These are phyloP conservation scores for Odontomyia ornata DNA, from an alignment of 2,888 invertebrate genomes.

Conservation along the genomic window DNA sequence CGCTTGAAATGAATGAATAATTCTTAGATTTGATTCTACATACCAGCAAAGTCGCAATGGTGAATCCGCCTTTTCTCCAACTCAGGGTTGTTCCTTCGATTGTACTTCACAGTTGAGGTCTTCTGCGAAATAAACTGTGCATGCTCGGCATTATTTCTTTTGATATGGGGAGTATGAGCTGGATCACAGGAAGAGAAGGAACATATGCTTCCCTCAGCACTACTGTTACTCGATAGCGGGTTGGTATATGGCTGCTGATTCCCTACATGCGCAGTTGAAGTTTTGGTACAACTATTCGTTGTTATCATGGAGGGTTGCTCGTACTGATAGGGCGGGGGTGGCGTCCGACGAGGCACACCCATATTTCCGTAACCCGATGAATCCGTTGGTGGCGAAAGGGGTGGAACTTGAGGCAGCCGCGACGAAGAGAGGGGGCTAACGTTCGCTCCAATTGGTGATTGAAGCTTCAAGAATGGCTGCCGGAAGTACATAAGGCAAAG, in stretches of 20 bases:
- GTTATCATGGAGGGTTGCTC: no score
- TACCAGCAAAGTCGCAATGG: constrained; percentile 94
- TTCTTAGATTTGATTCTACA: constrained; percentile 55
- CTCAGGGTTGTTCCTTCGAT: constrained; percentile 95
- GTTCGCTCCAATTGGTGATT: constrained; percentile 52
- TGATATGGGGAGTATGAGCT: constrained; percentile 39
- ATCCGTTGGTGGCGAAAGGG: constrained; percentile 87
- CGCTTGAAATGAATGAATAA: no score
- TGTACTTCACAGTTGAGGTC: constrained; percentile 74
- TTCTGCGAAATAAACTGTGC: constrained; percentile 57
- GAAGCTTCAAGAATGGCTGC: constrained; percentile 50
- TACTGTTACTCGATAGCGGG: constrained; percentile 39
- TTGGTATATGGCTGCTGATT: constrained; percentile 52
- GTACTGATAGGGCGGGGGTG: constrained; percentile 77
- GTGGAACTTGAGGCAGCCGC: constrained; percentile 73
- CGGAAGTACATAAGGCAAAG: not conserved
- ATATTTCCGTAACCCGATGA: constrained; percentile 83
- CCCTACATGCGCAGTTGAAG: no score
- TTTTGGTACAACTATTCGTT: no score
- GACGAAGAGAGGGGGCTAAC: not conserved
- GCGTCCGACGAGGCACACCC: constrained; percentile 74
- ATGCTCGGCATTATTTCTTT: constrained; percentile 52
- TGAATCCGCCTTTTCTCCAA: constrained; percentile 95
- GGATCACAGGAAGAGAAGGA: constrained; percentile 51
- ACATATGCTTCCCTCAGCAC: constrained; percentile 24